These are phyloP conservation scores for Chrysina gloriosa DNA, from an alignment of 2,888 invertebrate species.

Conservation along the genomic window DNA sequence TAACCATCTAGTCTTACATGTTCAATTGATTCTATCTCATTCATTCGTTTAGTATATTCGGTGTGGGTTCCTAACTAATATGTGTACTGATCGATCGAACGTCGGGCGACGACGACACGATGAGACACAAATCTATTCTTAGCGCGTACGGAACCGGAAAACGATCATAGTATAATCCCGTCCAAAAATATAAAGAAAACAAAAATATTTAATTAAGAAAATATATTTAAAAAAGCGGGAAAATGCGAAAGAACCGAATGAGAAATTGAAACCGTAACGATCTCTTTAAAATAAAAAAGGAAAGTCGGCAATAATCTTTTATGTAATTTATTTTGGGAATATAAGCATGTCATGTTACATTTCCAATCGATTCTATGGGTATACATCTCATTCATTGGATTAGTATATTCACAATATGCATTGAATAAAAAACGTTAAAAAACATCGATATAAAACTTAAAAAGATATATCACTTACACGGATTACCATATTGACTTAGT, in stretches of 20 bases:
- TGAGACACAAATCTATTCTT: no score
- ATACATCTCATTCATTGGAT: constrained; percentile 15
- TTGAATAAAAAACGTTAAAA: constrained; percentile 34
- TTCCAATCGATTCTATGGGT: constrained; percentile 9
- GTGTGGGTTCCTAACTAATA: no score
- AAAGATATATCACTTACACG: constrained; percentile 38
- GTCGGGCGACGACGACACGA: no score
- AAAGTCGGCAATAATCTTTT: not conserved
- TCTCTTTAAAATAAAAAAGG: not conserved
- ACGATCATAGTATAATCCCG: not conserved
- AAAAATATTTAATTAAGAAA: not conserved
- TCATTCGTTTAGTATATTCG: no score
- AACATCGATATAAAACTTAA: constrained; percentile 37
- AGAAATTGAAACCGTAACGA: no score
- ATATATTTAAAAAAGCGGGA: no score
- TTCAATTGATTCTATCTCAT: no score
- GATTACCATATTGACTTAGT: constrained; percentile 41
- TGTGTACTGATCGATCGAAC: no score
- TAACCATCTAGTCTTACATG: no score
- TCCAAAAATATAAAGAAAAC: not conserved
- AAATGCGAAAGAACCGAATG: no score
- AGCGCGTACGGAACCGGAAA: no score
- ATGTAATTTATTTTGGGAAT: constrained; percentile 34
- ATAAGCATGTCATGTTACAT: constrained; percentile 35
- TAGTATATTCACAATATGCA: constrained; percentile 33